Evolutionary conservation across 2,797 vertebrate species (phyloP).

Genomic region (Periparus ater): DNA sequence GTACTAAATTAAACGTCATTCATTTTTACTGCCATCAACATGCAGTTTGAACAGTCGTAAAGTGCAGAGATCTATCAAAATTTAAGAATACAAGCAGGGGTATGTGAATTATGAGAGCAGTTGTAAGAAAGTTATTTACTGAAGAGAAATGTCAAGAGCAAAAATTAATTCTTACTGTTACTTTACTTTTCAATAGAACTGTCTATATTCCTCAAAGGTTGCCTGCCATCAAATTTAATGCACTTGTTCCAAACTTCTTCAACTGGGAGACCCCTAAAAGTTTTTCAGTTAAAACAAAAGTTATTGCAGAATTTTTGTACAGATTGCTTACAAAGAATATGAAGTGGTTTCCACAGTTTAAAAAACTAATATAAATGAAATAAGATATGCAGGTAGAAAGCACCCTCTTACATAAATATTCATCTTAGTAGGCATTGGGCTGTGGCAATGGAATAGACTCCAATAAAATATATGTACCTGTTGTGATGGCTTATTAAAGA

Average conservation of each 20-base stretch:
- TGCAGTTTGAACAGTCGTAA: background rate
- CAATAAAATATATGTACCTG: slow-evolving; percentile 53
- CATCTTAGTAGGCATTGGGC: slow-evolving; percentile 66
- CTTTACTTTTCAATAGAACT: background rate
- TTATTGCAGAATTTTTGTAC: background rate
- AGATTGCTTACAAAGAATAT: background rate
- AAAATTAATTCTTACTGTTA: background rate
- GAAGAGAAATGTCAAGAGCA: slow-evolving; percentile 13
- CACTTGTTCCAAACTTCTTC: background rate
- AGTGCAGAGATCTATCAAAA: background rate
- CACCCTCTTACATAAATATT: slow-evolving; percentile 75
- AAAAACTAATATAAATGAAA: background rate
- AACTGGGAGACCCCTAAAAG: background rate
- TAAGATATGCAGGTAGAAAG: slow-evolving; percentile 35
- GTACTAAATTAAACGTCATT: slow-evolving; percentile 1
- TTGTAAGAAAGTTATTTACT: background rate
- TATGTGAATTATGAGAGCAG: background rate
- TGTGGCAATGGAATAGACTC: slow-evolving; percentile 76
- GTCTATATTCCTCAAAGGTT: background rate
- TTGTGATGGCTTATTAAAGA: slow-evolving; percentile 75
- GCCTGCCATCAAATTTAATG: background rate
- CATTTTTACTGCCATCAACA: background rate
- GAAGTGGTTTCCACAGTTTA: background rate
- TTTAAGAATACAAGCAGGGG: background rate
- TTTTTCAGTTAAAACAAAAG: background rate